Evolutionary conservation across 2,113 vertebrate species (phyloP), one percentile per base, ranked within the genome.

Genomic region (Ammodytes dubius): DNA sequence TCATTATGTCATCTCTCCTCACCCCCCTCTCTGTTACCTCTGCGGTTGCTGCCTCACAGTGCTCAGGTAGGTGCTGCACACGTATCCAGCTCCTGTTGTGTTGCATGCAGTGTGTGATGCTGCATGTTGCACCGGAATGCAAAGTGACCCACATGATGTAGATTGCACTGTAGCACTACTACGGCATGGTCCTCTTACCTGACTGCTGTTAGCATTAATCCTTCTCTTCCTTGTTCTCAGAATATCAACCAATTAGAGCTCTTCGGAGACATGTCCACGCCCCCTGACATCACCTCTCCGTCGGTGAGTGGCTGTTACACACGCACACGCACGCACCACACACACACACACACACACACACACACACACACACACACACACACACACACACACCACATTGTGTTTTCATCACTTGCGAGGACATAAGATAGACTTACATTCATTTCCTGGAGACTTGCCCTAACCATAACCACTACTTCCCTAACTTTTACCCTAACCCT

Each of bases 231-330:
- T 91, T 68, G 47, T 93, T 81, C 71, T 77, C 96, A 99, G 98
- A 98, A 98, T 96, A 97, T 99, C 95, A 98, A 97, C 95, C 98
- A 99, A 90, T 96, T 99, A 96, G 97, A 98, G 94, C 96, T 99
- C 94, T 99, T 99, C 89, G 98, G 98, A 93, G 98, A 99, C 95
- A 99, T 99, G 98, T 99, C 98, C 63, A 99, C 98, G 77, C 98
- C 98, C 83, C 98, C 98, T 87, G 98, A 99, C 94, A 96, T 99
- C 96, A 98, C 97, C 83, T 99, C 98, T 90, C 98, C 98, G 82
- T 98, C 98, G 7, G 98, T 99, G 95, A 97, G 98, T 96, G 89
- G 46, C 63, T 14, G 39, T 54, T 40, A 11, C 0, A 42, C 46
- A 17, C 17, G 1, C 52, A 7, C 53, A 45, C 27, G 27, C 27